Base-by-base conservation (phyloP, 2,797 vertebrate genomes). In the Florisuga fusca region DNA sequence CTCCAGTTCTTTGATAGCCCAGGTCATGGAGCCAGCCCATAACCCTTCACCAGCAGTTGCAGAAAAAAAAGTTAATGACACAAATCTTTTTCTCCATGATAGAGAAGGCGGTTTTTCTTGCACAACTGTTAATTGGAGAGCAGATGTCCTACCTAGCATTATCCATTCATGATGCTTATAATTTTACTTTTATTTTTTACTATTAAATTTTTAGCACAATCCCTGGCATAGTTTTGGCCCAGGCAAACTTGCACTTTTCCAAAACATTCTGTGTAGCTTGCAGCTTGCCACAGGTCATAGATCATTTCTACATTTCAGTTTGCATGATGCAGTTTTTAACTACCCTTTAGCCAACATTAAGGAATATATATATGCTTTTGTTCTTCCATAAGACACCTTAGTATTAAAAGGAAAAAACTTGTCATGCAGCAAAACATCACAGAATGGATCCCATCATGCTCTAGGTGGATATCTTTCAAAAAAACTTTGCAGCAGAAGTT, bases 1-100 rank as follows among this genome's bases (percentile, higher is more conserved):
- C 93, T 95, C 76, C 51, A 78, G 46, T 95, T 93, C 84, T 94
- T 95, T 6, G 3, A 96, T 25, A 94, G 87, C 18, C 27, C 62
- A 78, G 87, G 91, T 87, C 79, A 76, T 78, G 46, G 21, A 95
- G 27, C 26, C 68, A 80, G 64, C 31, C 55, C 72, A 59, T 75
- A 69, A 87, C 51, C 25, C 14, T 87, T 67, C 45, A 34, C 6
- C 31, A 0, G 0, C 68, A 62, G 26, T 72, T 59, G 21, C 48
- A 89, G 58, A 55, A 92, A 87, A 87, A 25, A 75, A 80, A 87
- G 27, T 33, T 83, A 84, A 58, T 53, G 43, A 63, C 27, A 50
- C 50, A 38, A 74, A 78, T 66, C 1, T 36, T 74, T 91, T 91
- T 87, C 29, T 89, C 11, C 21, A 72, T 43, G 84, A n/a, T 48